Evolutionary conservation across 2,797 vertebrate species (phyloP), one percentile per base, ranked within the genome.

Genomic region (Scarus forsteni): DNA sequence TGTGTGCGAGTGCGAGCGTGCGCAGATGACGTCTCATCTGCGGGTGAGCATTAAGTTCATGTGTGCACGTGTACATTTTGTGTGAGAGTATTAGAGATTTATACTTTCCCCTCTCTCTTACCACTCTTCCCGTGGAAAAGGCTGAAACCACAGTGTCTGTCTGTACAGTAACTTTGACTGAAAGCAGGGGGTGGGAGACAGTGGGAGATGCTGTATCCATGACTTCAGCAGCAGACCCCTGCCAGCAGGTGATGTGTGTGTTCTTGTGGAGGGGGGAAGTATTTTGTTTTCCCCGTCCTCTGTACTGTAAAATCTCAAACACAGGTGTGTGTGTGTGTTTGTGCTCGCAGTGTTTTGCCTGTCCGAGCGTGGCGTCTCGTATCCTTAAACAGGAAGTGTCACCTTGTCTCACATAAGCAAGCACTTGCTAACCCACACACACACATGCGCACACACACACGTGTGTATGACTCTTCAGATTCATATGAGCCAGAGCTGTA

Each of bases 401-500:
- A 73, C 63, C 70, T 66, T 36, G 55, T 83, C 67, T 60, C 53
- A 49, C 12, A 54, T 48, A 49, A 76, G 70, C 73, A 68, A 80
- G 75, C 55, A 58, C 73, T 46, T 48, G 63, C 57, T 56, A 42
- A 70, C 46, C 27, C 77, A 57, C 50, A 39, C 48, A 35, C n/a
- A 27, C 27, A 27, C 27, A 27, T 27, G 27, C 42, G 52, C 73
- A 59, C 73, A 70, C 66, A 62, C 75, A 62, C 54, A 36, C 53
- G 57, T 57, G 38, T 63, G 73, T 80, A 83, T 74, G 72, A 86
- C 82, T 85, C 76, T 88, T 92, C 88, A 90, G 88, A 92, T 90
- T 92, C 88, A 89, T 85, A 92, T 91, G 89, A 92, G 90, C 91
- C 90, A 90, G 91, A 93, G 87, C 91, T 93, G 90, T 92, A 91